Conservation (phyloP, 2,797 vertebrate species). For the Phyllotis vaccarum region DNA sequence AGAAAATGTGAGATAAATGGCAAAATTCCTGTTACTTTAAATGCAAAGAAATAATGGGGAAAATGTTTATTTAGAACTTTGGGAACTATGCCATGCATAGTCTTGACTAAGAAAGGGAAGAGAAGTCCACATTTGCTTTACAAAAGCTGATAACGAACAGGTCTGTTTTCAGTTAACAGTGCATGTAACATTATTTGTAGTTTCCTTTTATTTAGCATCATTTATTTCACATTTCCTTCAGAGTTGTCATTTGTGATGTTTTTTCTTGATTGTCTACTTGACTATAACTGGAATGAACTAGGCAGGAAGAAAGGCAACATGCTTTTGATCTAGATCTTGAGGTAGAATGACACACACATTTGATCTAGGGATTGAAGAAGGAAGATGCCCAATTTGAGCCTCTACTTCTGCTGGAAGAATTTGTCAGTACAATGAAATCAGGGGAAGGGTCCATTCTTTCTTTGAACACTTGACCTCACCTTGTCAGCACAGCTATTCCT, state of each 20-base stretch:
- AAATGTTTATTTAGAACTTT: neutral
- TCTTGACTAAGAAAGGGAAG: neutral
- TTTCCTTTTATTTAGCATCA: neutral
- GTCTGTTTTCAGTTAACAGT: neutral
- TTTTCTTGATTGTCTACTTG: neutral
- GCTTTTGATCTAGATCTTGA: neutral
- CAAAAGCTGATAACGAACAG: neutral
- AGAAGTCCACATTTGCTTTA: neutral
- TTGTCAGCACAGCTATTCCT: neutral
- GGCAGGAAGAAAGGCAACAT: neutral
- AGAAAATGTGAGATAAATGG: neutral
- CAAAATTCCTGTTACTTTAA: neutral
- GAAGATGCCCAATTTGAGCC: neutral
- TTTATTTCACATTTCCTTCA: neutral
- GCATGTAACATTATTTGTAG: neutral
- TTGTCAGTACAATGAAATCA: neutral
- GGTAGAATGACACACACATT: neutral
- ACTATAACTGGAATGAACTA: neutral
- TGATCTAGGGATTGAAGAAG: neutral
- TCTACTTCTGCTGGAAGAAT: neutral
- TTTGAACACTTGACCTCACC: neutral
- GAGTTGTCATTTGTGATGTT: neutral
- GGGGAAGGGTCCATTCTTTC: neutral
- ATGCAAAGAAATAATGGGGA: neutral
- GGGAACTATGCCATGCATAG: rapidly evolving